phyloP scores from a whole-genome alignment of 1,140 invertebrate species.

The Oryctes rhinoceros region DNA sequence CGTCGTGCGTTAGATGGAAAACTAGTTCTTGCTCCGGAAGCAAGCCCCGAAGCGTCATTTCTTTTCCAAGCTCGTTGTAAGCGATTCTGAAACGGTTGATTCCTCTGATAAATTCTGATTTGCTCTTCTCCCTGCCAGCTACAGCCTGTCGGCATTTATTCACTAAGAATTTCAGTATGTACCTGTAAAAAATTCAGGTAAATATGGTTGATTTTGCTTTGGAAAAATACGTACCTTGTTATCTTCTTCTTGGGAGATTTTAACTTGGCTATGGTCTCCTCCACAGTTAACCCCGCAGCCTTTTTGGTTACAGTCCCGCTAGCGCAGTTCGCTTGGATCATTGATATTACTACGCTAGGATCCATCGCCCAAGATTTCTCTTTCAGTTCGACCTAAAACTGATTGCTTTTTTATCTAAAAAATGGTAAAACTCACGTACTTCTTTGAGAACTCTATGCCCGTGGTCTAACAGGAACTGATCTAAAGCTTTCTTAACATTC shows the following conservation, averaged over 20 bases:
- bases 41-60: slow-evolving; percentile 71
- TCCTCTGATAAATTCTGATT: slow-evolving; percentile 69
- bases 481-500: slow-evolving; percentile 63
- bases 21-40: slow-evolving; percentile 74
- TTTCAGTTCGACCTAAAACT: slow-evolving; percentile 70
- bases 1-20: slow-evolving; percentile 74
- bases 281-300: slow-evolving; percentile 51
- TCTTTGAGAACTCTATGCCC: slow-evolving; percentile 80
- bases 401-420: background rate
- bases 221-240: slow-evolving; percentile 62
- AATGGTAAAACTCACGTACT: slow-evolving; percentile 59
- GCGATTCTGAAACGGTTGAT: slow-evolving; percentile 71
- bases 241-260: slow-evolving; percentile 62
- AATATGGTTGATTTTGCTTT: background rate
- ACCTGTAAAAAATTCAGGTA: slow-evolving; percentile 56
- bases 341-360: slow-evolving; percentile 68
- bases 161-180: slow-evolving; percentile 65
- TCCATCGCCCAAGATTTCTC: slow-evolving; percentile 74
- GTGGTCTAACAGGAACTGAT: slow-evolving; percentile 73
- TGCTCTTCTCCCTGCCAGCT: slow-evolving; percentile 71
- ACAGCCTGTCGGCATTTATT: slow-evolving; percentile 70
- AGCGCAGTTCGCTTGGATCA: slow-evolving; percentile 67
- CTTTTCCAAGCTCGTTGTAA: slow-evolving; percentile 66
- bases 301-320: slow-evolving; percentile 48
- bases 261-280: slow-evolving; percentile 62